Base-by-base conservation (phyloP, 2,797 vertebrate genomes). In the Myotis myotis region DNA sequence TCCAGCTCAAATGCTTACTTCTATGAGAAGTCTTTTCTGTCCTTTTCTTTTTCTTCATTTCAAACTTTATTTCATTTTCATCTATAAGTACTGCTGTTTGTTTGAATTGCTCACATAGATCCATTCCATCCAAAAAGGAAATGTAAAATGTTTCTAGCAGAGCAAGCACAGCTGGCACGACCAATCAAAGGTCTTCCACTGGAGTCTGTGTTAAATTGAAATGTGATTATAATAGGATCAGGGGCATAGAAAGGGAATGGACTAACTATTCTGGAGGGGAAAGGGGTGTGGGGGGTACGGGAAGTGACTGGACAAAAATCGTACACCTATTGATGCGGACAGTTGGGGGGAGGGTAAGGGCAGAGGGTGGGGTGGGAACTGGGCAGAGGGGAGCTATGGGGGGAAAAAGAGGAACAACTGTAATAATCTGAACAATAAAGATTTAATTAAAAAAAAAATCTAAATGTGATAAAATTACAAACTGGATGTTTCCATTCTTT, bases 11-110 rank as follows among this genome's bases (percentile, higher is more conserved):
- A 82, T n/a, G 47, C 7, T 85, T 41, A 76, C 28, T 38, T 6
- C 38, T 80, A 16, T 44, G 70, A 64, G 22, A 13, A 86, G 8
- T 1, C 33, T 76, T 91, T 89, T 13, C 47, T 44, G 8, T 62
- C 25, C 8, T 68, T 66, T 53, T 62, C 17, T 13, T 4, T 57
- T 36, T 20, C 64, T 19, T 97, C 91, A 94, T 64, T 97, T 87
- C 47, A 88, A 97, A 91, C 81, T 91, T 72, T 96, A 84, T 71
- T 96, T 94, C 92, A 96, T 96, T 95, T 96, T 55, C 60, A 55
- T 49, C 36, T 68, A 8, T 53, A 81, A 91, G 75, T 49, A 33
- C 51, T 94, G 22, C 6, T 82, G 8, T 89, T 92, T 92, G 11
- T 88, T 91, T 53, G 28, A 97, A 87, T 62, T 76, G 91, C 3